phyloP scores from a whole-genome alignment of 2,888 invertebrate species.

The Rhamnusium bicolor region DNA sequence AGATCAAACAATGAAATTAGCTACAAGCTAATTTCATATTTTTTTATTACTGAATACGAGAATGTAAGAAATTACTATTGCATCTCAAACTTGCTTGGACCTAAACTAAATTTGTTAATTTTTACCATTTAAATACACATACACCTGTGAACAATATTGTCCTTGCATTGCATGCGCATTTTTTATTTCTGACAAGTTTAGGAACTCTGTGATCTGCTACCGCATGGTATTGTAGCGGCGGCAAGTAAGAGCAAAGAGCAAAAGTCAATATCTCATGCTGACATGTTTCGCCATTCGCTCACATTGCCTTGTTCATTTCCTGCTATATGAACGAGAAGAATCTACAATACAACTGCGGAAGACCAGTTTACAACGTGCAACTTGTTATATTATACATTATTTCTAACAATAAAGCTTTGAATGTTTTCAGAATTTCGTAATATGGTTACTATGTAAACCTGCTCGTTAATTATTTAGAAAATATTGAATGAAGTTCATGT shows the following conservation, averaged over 20 bases:
- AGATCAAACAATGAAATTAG: too few species aligned
- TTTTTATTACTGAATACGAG: too few species aligned
- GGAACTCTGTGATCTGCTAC: slow-evolving; percentile 3
- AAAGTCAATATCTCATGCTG: slow-evolving; percentile 59
- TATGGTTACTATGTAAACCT: slow-evolving; percentile 23
- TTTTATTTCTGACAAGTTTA: not conserved
- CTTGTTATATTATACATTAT: slow-evolving; percentile 24
- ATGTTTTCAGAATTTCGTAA: slow-evolving; percentile 14
- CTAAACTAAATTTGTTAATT: too few species aligned
- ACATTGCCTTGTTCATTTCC: slow-evolving; percentile 57
- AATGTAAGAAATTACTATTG: too few species aligned
- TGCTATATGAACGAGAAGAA: slow-evolving; percentile 51
- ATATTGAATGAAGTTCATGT: slow-evolving; percentile 7
- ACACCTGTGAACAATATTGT: too few species aligned
- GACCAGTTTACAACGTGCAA: slow-evolving; percentile 40
- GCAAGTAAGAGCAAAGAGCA: slow-evolving; percentile 53
- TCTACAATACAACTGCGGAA: slow-evolving; percentile 45
- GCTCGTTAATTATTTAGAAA: slow-evolving; percentile 27
- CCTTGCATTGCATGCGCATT: not conserved
- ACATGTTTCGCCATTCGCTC: slow-evolving; percentile 57
- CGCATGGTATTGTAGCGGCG: slow-evolving; percentile 32
- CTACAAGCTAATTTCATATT: too few species aligned
- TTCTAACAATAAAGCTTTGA: slow-evolving; percentile 21
- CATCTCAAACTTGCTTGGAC: too few species aligned
- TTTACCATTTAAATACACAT: too few species aligned